These are phyloP conservation scores for Drosophila paulistorum DNA, from an alignment of 1,140 invertebrate genomes.

Conservation along the genomic window DNA sequence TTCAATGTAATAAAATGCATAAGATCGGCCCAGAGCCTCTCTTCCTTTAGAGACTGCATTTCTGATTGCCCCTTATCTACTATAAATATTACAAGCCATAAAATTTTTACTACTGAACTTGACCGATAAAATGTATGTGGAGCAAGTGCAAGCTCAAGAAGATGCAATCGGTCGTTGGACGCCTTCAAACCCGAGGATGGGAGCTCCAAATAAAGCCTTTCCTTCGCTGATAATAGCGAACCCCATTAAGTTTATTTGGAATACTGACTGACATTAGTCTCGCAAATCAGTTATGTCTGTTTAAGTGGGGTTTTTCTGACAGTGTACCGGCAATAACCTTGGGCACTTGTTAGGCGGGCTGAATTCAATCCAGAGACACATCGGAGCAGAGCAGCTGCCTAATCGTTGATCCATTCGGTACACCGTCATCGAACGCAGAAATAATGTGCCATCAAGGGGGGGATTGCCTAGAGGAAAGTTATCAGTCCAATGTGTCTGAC, in stretches of 20 bases:
- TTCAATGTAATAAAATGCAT: constrained; percentile 7
- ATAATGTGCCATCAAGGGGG: constrained; percentile 78
- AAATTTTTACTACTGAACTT: constrained; percentile 53
- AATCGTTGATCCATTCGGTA: constrained; percentile 48
- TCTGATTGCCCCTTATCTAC: constrained; percentile 6
- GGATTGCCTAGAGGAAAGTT: constrained; percentile 76
- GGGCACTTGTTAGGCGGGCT: constrained; percentile 2
- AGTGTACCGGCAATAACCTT: constrained; percentile 7
- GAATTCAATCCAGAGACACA: constrained; percentile 23
- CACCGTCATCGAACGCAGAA: constrained; percentile 66
- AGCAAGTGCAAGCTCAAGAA: constrained; percentile 49
- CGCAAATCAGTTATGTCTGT: background rate
- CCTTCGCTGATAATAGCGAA: no score
- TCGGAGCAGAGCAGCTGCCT: background rate
- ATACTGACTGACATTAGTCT: no score
- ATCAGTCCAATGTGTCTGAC: constrained; percentile 46
- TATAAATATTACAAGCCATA: constrained; percentile 8
- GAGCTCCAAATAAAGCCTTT: no score
- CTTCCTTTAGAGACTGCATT: constrained; percentile 6
- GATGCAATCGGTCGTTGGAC: background rate
- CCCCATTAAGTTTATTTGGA: no score
- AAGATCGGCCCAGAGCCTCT: constrained; percentile 1
- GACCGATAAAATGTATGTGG: constrained; percentile 61
- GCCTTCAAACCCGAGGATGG: background rate
- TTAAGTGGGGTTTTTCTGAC: background rate